Evolutionary conservation across 2,797 vertebrate species (phyloP).

Genomic region (Danio tinwini): DNA sequence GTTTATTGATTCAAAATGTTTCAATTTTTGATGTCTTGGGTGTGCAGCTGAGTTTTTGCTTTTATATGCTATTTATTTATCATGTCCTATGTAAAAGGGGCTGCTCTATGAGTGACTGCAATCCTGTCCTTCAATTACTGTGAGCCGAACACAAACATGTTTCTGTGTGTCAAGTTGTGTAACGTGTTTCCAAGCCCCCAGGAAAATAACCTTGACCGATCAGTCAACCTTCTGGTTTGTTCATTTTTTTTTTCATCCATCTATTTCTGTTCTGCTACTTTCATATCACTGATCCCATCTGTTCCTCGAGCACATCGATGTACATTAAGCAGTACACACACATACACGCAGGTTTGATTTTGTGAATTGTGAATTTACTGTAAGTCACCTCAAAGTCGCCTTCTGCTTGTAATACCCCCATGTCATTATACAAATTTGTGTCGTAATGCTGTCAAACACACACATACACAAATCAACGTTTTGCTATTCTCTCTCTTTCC

Average conservation of each 20-base stretch:
- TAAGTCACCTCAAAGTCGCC: no score
- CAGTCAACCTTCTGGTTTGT: slow-evolving; percentile 14
- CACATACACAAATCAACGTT: neutral
- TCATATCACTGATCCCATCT: slow-evolving; percentile 10
- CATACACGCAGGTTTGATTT: neutral
- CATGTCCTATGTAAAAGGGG: neutral
- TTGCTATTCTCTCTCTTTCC: neutral
- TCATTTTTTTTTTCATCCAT: slow-evolving; percentile 18
- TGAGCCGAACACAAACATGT: neutral
- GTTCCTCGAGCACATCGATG: neutral
- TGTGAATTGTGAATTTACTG: no score
- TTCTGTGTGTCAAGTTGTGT: slow-evolving; percentile 10
- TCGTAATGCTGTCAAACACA: neutral
- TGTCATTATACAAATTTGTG: no score
- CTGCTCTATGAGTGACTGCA: neutral
- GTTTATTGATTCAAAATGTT: neutral
- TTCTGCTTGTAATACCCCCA: no score
- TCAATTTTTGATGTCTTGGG: neutral
- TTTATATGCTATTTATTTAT: neutral
- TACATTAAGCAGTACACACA: neutral
- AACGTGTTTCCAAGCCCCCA: neutral
- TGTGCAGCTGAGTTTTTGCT: neutral
- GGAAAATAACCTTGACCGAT: slow-evolving; percentile 30
- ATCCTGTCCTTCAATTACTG: slow-evolving; percentile 13
- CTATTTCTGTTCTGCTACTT: neutral